phyloP scores from a whole-genome alignment of 2,797 vertebrate species.

The Meda fulgida region DNA sequence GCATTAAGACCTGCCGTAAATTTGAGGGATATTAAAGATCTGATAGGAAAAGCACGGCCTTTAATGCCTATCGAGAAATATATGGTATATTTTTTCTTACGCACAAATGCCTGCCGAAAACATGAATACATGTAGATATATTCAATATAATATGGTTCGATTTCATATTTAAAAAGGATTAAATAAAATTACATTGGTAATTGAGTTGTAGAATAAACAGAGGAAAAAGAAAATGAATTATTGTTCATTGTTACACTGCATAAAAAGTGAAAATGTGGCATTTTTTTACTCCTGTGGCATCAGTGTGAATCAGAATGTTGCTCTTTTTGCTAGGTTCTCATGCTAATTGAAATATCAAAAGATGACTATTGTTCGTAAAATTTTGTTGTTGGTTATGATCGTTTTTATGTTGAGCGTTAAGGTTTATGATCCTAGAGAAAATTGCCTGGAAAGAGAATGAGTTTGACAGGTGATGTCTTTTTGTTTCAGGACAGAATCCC shows the following conservation, averaged over 20 bases:
- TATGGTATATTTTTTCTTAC: neutral
- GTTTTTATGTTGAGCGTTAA: neutral
- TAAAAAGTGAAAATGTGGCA: neutral
- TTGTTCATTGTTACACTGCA: neutral
- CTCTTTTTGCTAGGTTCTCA: neutral
- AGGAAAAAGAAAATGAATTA: neutral
- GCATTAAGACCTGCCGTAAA: neutral
- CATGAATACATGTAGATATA: neutral
- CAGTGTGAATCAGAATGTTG: too few relatives aligned
- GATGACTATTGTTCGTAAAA: neutral
- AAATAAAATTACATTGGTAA: neutral
- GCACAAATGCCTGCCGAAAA: neutral
- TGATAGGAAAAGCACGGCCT: slow-evolving; percentile 1
- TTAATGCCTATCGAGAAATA: neutral
- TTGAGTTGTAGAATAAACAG: neutral
- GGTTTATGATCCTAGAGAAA: neutral
- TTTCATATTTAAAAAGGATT: neutral
- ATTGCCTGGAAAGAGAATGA: neutral
- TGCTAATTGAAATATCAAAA: neutral
- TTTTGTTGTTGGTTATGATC: neutral
- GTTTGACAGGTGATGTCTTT: neutral
- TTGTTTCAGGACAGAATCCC: neutral
- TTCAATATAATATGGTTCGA: neutral
- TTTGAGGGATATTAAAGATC: slow-evolving; percentile 29
- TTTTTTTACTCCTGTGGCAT: neutral